Base-by-base conservation (phyloP, 1,140 invertebrate genomes). In the Drosophila virilis region DNA sequence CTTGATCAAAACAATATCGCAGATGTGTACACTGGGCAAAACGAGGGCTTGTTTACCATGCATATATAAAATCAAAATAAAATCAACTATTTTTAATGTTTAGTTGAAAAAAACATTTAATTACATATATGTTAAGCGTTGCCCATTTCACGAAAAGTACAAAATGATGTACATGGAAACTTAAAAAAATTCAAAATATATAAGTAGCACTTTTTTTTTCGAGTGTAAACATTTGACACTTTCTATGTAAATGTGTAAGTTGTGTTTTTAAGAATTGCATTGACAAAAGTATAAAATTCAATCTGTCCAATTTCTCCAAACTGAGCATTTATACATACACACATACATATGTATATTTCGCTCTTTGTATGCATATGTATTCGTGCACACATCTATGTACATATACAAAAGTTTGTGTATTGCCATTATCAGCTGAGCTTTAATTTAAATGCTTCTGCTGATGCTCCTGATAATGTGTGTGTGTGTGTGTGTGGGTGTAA, bases 371-470 rank as follows among this genome's bases (percentile, higher is more conserved):
- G 13, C 32, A 28, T 43, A 4, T 40, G 3, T 12, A 17, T 58
- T 42, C 13, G 12, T 45, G 13, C 38, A 5, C 22, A 61, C 12
- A 33, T 38, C 40, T 67, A 74, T 17, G 33, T 38, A n/a, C n/a
- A n/a, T n/a, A 40, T 67, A 74, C 13, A 32, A 5, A 37, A 67
- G 22, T 28, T 28, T 28, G 22, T 28, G 22, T 5, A 46, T 58
- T 33, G 33, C 28, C 28, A 22, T 46, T 78, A 78, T 75, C 74
- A 58, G 50, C 46, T 75, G 73, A 58, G 50, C 46, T 35, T 38
- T 43, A 43, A 33, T 22, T 8, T 58, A 52, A 22, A 67, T 38
- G 66, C 42, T 12, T 38, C 10, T 9, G 12, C 12, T 46, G 45
- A 46, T 46, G 45, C 2, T 13, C n/a, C 13, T 45, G n/a, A 15